Evolutionary conservation across 2,113 vertebrate genomes (phyloP).

Genomic region (Oncorhynchus clarkii): DNA sequence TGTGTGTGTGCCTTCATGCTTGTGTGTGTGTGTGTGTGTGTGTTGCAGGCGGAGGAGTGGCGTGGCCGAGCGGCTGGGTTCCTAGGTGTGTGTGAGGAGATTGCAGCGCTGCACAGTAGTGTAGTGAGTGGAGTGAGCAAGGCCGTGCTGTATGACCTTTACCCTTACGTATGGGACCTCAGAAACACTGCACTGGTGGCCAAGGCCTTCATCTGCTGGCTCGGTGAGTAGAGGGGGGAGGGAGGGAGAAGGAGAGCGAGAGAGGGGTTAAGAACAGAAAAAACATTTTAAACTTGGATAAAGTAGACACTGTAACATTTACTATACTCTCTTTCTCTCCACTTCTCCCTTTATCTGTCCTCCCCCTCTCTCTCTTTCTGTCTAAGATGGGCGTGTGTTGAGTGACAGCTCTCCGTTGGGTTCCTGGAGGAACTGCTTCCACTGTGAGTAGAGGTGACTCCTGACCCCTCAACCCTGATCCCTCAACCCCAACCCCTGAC

Average conservation of each 20-base stretch:
- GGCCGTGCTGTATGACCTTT: conserved; percentile 82
- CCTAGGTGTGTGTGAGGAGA: conserved; percentile 70
- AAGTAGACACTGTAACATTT: no score
- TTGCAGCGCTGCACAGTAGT: conserved; percentile 75
- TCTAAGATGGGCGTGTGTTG: conserved; percentile 78
- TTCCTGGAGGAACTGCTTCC: conserved; percentile 83
- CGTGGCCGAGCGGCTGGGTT: conserved; percentile 69
- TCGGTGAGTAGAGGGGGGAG: conserved; percentile 68
- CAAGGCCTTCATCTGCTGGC: conserved; percentile 81
- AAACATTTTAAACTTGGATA: no score
- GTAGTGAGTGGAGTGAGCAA: conserved; percentile 72
- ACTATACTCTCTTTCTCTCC: accelerated
- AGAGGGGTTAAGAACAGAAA: no score
- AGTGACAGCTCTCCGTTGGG: conserved; percentile 70
- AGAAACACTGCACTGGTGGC: conserved; percentile 79
- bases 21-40: background rate
- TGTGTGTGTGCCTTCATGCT: background rate
- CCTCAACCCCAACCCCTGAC: background rate
- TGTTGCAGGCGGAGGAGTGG: conserved; percentile 69
- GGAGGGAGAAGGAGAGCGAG: background rate
- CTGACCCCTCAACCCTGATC: background rate
- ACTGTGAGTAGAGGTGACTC: conserved; percentile 73
- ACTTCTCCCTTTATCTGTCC: background rate
- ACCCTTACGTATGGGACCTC: conserved; percentile 86
- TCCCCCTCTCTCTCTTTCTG: background rate